Evolutionary conservation across 2,113 vertebrate genomes (phyloP).

Genomic region (Otolemur garnettii): DNA sequence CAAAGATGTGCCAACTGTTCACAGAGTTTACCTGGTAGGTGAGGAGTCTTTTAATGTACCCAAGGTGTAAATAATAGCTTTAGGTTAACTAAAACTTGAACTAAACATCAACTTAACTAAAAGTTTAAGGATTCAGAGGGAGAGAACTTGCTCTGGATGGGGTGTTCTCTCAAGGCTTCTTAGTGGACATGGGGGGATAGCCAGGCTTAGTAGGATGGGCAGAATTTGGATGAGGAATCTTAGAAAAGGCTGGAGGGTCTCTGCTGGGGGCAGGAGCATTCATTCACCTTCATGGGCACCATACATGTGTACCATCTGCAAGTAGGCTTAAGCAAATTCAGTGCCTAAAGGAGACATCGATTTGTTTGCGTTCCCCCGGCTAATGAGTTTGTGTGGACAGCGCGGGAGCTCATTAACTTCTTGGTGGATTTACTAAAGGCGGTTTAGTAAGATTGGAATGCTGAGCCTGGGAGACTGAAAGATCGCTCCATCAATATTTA

Average conservation of each 20-base stretch:
- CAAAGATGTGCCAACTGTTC: neutral
- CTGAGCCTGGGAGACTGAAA: conserved; percentile 45
- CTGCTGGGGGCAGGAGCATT: neutral
- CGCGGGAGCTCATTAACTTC: conserved; percentile 57
- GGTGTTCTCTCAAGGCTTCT: neutral
- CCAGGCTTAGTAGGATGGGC: neutral
- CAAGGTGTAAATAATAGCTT: neutral
- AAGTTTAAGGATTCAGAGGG: neutral
- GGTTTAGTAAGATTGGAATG: conserved; percentile 62
- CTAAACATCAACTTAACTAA: neutral
- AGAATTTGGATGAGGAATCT: neutral
- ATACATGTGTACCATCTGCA: neutral
- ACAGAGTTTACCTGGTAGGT: neutral
- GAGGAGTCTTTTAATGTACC: neutral
- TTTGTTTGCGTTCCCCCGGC: conserved; percentile 75
- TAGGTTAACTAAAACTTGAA: neutral
- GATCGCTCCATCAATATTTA: conserved; percentile 61
- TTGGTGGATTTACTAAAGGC: conserved; percentile 63
- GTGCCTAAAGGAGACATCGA: conserved; percentile 60
- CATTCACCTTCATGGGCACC: neutral
- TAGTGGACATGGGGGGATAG: neutral
- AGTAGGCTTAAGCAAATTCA: conserved; percentile 55
- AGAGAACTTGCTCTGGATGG: neutral
- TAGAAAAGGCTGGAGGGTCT: neutral
- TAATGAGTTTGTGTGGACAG: conserved; percentile 76